Evolutionary conservation across 2,888 invertebrate species (phyloP).

Genomic region (Synergus gifuensis): DNA sequence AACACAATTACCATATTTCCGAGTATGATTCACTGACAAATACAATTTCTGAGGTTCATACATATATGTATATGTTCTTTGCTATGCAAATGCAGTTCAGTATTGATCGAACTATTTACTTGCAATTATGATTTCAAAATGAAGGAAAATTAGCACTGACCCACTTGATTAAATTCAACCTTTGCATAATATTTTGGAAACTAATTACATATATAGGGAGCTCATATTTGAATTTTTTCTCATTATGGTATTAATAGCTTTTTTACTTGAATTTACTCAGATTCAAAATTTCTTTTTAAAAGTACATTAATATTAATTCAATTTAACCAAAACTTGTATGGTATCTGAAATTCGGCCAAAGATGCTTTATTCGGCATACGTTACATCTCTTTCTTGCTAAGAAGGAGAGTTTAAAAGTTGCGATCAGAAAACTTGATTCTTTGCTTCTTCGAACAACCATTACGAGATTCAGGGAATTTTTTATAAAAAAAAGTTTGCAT

Average conservation of each 20-base stretch:
- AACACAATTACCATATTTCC: neutral
- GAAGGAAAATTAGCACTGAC: neutral
- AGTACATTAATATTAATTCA: neutral
- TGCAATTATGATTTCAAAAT: neutral
- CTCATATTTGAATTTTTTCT: neutral
- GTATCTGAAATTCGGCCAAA: neutral
- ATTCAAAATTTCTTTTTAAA: neutral
- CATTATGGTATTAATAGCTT: neutral
- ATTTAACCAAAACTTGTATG: conserved; percentile 7
- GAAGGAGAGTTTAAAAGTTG: conserved; percentile 18
- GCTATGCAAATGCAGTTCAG: neutral
- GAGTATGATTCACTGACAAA: neutral
- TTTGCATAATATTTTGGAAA: neutral
- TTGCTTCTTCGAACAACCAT: neutral
- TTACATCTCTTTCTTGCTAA: conserved; percentile 4
- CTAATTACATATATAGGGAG: neutral
- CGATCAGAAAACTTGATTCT: conserved; percentile 26
- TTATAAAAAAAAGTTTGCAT: neutral
- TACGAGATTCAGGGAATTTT: neutral
- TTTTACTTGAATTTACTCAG: neutral
- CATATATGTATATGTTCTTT: conserved; percentile 3
- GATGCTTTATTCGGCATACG: conserved; percentile 14
- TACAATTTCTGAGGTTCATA: neutral
- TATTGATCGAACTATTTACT: neutral
- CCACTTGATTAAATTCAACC: neutral